A percentile compares a stretch with the other conserved stretches of the same genome.
Conservation (phyloP, 2,113 vertebrate genomes). For the Heterochromis multidens region DNA sequence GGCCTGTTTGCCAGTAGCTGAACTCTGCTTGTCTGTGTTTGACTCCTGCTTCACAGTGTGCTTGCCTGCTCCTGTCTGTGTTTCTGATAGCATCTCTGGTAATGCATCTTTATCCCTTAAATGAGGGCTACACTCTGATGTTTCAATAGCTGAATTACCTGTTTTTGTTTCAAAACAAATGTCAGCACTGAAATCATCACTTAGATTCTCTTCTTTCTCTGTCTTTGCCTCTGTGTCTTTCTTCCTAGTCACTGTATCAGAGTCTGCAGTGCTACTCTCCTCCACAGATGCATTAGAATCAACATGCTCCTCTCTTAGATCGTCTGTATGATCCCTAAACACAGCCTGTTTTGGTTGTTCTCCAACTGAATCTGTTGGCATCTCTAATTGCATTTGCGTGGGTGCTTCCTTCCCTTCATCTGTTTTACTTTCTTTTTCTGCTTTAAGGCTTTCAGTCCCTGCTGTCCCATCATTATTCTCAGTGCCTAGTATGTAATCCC, state of each 20-base stretch:
- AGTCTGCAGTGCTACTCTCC: neutral
- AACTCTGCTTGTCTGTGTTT: constrained; percentile 3
- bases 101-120: neutral
- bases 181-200: neutral
- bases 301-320: neutral
- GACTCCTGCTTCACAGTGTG: neutral
- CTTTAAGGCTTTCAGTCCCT: neutral
- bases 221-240: neutral
- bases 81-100: neutral
- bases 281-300: neutral
- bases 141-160: neutral
- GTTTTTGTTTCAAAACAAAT: neutral
- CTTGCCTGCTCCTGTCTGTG: neutral
- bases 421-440: neutral
- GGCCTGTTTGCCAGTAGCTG: neutral
- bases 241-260: neutral
- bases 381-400: neutral
- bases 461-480: neutral
- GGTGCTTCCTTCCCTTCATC: constrained; percentile 19
- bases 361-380: neutral
- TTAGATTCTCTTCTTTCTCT: constrained; percentile 12
- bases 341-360: neutral
- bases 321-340: neutral
- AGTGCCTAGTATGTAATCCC: constrained; percentile 67
- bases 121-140: neutral